Evolutionary conservation across 2,797 vertebrate genomes (phyloP), one percentile per base, ranked within the genome.

Genomic region (Kryptolebias ocellatus): DNA sequence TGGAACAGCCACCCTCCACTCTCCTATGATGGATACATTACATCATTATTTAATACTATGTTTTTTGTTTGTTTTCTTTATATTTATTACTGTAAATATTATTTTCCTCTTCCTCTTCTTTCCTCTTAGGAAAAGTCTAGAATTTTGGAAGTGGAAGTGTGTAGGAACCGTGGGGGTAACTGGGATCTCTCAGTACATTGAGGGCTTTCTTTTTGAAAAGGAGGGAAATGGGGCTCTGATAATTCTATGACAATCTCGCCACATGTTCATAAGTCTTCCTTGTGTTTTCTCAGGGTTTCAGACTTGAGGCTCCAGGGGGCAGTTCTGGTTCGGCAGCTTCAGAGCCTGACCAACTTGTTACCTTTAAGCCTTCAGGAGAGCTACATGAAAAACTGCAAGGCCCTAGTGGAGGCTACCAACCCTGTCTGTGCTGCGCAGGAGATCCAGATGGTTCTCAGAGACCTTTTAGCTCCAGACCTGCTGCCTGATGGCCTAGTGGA

Each of bases 251-350:
- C 9, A 10, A 18, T 6, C 47, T 18, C 47, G 4, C 47, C n/a
- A 12, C 20, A 20, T 17, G 1, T 9, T 24, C 5, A 12, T 24
- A 24, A 24, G 20, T 51, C 3, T 24, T 15, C 11, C 31, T 27
- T 17, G 2, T 47, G 18, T 67, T 34, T 79, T 37, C 31, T 17
- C 77, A 95, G 94, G 72, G 79, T 64, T 47, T 96, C 94, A 0
- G 96, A 99, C 90, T 89, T 93, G 47, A 91, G 87, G 61, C 94
- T 99, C 2, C 98, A 98, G 82, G 92, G 94, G 0, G 78, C 93
- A 20, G 87, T 97, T 27, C 84, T 99, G 46, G 93, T 92, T 20
- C 90, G 93, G 34, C 95, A 96, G 27, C 93, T 99, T 34, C 91
- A 93, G 63, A 95, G 95, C 28, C 91, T 99, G 58, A 90, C 93